Evolutionary conservation across 2,888 invertebrate genomes (phyloP).

Genomic region (Andricus curvator): DNA sequence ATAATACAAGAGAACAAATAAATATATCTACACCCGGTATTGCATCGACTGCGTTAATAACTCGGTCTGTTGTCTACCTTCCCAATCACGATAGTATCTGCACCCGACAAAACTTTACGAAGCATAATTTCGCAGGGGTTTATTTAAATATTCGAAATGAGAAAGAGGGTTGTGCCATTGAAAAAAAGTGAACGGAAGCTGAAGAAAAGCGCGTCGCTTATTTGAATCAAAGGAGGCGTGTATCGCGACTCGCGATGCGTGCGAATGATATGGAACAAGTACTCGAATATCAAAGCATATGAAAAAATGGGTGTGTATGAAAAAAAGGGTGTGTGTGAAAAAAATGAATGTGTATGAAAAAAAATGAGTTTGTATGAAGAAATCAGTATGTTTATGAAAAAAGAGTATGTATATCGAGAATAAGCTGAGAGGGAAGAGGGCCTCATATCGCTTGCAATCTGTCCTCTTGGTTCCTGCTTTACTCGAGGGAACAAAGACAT

Average conservation of each 20-base stretch:
- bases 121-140: constrained; percentile 15
- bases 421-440: constrained; percentile 6
- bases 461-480: constrained; percentile 39
- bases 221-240: constrained; percentile 1
- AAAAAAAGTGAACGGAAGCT: constrained; percentile 27
- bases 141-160: constrained; percentile 27
- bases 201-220: background rate
- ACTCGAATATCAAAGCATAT: constrained; percentile 14
- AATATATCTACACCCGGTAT: background rate
- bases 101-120: background rate
- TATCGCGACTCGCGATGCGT: constrained; percentile 12
- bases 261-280: constrained; percentile 32
- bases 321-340: background rate
- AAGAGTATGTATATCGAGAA: constrained; percentile 25
- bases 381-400: background rate
- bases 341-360: background rate
- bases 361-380: constrained; percentile 3
- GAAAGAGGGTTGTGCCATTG: constrained; percentile 9
- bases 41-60: constrained; percentile 35
- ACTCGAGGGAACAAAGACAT: constrained; percentile 42
- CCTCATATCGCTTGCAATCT: constrained; percentile 42
- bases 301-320: background rate
- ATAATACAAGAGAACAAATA: constrained; percentile 21
- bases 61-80: constrained; percentile 1
- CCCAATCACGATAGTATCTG: constrained; percentile 26